These are phyloP conservation scores for Rhynchomys soricoides DNA, from an alignment of 2,113 vertebrate genomes.

Conservation along the genomic window DNA sequence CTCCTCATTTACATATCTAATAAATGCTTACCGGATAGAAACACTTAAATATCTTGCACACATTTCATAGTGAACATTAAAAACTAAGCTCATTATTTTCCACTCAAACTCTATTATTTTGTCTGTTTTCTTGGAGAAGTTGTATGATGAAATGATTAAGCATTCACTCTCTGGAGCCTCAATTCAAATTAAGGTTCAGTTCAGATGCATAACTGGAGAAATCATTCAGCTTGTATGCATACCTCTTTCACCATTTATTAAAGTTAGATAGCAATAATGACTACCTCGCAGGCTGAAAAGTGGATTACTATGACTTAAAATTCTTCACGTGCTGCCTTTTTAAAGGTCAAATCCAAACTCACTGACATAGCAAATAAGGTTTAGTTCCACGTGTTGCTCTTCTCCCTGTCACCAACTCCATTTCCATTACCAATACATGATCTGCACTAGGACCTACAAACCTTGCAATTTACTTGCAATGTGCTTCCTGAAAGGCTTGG, in stretches of 20 bases:
- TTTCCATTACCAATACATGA: not conserved
- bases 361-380: slow-evolving; percentile 36
- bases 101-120: not conserved
- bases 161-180: not conserved
- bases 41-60: not conserved
- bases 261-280: not conserved
- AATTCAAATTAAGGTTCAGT: not conserved
- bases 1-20: not conserved
- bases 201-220: not conserved
- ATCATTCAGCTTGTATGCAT: not conserved
- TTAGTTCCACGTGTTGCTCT: not conserved
- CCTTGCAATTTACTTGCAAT: not conserved
- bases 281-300: not conserved
- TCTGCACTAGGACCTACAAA: not conserved
- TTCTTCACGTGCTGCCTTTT: not conserved
- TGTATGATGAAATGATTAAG: not conserved
- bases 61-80: not conserved
- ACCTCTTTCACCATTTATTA: not conserved
- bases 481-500: not conserved
- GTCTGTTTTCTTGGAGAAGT: not conserved
- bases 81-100: not conserved
- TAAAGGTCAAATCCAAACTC: not conserved
- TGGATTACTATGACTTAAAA: not conserved
- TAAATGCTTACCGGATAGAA: not conserved
- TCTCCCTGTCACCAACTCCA: not conserved